phyloP scores from a whole-genome alignment of 2,113 vertebrate species.

The Prionailurus viverrinus region DNA sequence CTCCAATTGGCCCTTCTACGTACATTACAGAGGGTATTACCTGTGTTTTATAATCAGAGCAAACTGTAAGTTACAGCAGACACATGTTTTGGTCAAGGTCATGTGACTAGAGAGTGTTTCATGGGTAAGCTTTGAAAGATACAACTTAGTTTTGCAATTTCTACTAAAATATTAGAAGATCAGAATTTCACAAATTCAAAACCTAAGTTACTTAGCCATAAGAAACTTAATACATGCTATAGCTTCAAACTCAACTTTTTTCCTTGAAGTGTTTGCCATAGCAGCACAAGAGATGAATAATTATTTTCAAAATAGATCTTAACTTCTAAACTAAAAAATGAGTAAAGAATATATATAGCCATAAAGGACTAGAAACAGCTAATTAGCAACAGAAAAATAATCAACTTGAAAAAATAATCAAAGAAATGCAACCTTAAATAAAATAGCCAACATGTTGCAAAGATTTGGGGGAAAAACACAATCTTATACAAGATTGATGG shows the following conservation, averaged over 20 bases:
- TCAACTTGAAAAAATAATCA: background rate
- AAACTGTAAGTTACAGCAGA: constrained; percentile 3
- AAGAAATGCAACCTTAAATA: background rate
- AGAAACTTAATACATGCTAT: background rate
- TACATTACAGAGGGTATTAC: background rate
- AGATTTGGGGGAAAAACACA: background rate
- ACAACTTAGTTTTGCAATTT: background rate
- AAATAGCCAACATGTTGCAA: background rate
- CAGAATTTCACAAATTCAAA: background rate
- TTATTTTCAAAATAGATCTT: constrained; percentile 40
- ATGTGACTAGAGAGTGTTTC: background rate
- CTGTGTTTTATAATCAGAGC: background rate
- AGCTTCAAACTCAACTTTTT: constrained; percentile 16
- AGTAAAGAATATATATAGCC: background rate
- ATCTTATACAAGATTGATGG: background rate
- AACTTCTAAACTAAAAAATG: background rate
- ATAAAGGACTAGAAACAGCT: background rate
- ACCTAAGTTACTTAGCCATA: background rate
- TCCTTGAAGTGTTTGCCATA: background rate
- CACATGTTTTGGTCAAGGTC: background rate
- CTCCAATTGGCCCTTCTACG: background rate
- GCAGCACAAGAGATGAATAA: background rate
- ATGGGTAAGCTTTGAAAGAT: background rate
- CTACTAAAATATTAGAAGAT: constrained; percentile 36
- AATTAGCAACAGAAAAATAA: constrained; percentile 2